phyloP scores from a whole-genome alignment of 1,140 invertebrate genomes.

The Zaprionus africanus region DNA sequence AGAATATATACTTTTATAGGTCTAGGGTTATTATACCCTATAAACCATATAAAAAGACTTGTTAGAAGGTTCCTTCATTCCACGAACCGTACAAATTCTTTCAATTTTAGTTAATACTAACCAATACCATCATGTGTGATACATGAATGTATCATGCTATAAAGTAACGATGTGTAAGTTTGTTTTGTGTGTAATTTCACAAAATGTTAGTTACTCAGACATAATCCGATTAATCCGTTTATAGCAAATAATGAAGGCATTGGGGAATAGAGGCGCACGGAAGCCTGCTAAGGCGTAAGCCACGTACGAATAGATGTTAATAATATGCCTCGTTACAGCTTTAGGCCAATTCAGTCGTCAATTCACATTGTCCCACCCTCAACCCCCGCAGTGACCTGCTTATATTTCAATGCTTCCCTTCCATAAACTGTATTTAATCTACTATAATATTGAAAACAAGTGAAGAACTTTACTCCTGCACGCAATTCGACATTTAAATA shows the following conservation, averaged over 20 bases:
- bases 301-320: slow-evolving; percentile 27
- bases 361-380: background rate
- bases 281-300: slow-evolving; percentile 58
- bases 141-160: too few species aligned
- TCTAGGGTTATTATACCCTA: too few species aligned
- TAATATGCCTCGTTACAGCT: slow-evolving; percentile 5
- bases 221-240: background rate
- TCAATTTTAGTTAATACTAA: too few species aligned
- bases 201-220: background rate
- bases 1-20: too few species aligned
- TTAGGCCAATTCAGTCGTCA: background rate
- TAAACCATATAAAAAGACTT: too few species aligned
- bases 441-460: background rate
- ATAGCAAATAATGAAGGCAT: background rate
- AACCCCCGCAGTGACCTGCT: background rate
- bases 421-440: background rate
- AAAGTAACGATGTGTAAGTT: too few species aligned
- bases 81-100: too few species aligned
- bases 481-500: too few species aligned
- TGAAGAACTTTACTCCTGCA: too few species aligned
- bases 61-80: too few species aligned
- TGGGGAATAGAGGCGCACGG: slow-evolving; percentile 53
- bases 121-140: too few species aligned
- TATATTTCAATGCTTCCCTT: background rate
- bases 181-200: background rate